These are phyloP conservation scores for Drosophila neonasuta DNA, from an alignment of 2,888 invertebrate genomes.

Conservation along the genomic window DNA sequence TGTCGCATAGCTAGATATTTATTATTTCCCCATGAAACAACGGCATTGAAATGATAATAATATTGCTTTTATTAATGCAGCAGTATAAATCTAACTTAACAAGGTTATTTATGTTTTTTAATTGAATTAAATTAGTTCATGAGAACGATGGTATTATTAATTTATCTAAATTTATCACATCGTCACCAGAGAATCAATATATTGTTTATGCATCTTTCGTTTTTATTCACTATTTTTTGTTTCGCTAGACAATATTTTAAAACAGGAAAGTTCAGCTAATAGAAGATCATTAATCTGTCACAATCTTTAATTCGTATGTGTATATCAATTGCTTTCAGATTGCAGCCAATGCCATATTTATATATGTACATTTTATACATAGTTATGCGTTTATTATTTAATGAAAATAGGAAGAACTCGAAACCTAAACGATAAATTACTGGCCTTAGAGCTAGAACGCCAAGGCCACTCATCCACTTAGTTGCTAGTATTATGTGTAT, in stretches of 20 bases:
- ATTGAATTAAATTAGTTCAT: constrained; percentile 14
- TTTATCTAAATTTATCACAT: constrained; percentile 27
- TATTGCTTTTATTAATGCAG: constrained; percentile 6
- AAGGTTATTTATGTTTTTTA: constrained; percentile 2
- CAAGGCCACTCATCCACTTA: constrained; percentile 25
- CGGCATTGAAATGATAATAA: constrained; percentile 2
- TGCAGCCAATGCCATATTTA: background rate
- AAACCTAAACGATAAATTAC: constrained; percentile 38
- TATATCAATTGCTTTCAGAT: background rate
- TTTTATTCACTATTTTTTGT: background rate
- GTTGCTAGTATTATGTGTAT: constrained; percentile 18
- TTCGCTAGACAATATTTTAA: background rate
- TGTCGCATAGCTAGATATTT: background rate
- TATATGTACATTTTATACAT: background rate
- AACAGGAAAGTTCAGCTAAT: constrained; percentile 2
- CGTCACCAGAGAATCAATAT: constrained; percentile 17
- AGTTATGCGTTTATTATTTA: constrained; percentile 14
- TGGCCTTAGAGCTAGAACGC: constrained; percentile 31
- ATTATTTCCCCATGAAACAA: background rate
- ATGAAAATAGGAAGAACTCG: constrained; percentile 16
- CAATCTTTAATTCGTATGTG: background rate
- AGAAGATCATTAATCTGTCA: background rate
- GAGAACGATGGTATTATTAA: constrained; percentile 18
- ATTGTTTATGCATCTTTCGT: background rate
- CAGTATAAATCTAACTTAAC: constrained; percentile 12